These are phyloP conservation scores for Uloborus diversus DNA, from an alignment of 1,140 invertebrate genomes.

Conservation along the genomic window DNA sequence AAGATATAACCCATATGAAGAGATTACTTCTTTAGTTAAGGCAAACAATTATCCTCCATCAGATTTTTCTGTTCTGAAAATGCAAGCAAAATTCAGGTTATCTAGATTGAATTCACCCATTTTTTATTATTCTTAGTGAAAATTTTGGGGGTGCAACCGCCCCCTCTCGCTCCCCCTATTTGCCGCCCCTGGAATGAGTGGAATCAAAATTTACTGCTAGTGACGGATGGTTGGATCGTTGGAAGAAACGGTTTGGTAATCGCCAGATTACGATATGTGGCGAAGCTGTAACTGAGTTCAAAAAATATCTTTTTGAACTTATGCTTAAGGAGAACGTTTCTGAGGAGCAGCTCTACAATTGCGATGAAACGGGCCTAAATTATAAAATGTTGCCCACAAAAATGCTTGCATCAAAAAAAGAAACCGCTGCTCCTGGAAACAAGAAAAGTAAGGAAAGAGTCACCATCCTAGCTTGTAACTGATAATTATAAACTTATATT, in stretches of 20 bases:
- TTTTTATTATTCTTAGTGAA: too few species aligned
- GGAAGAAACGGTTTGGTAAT: not conserved
- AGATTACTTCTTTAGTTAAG: too few species aligned
- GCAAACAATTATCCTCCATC: too few species aligned
- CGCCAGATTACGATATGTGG: not conserved
- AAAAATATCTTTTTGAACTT: not conserved
- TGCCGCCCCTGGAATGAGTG: too few species aligned
- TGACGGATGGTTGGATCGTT: not conserved
- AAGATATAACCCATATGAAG: too few species aligned
- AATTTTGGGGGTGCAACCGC: too few species aligned
- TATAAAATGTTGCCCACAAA: not conserved
- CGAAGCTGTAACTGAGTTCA: conserved; percentile 3
- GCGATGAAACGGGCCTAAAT: conserved; percentile 12
- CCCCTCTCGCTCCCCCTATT: too few species aligned
- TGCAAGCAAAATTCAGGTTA: too few species aligned
- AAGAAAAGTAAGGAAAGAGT: not conserved
- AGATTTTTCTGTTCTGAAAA: too few species aligned
- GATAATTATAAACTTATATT: not conserved
- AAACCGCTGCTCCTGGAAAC: not conserved
- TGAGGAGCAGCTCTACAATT: conserved; percentile 2
- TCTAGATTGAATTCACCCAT: too few species aligned
- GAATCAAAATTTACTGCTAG: too few species aligned
- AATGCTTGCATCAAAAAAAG: conserved; percentile 8
- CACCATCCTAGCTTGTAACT: not conserved
- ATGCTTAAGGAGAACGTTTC: not conserved